These are phyloP conservation scores for Geothlypis trichas DNA, from an alignment of 2,113 vertebrate genomes.

Conservation along the genomic window DNA sequence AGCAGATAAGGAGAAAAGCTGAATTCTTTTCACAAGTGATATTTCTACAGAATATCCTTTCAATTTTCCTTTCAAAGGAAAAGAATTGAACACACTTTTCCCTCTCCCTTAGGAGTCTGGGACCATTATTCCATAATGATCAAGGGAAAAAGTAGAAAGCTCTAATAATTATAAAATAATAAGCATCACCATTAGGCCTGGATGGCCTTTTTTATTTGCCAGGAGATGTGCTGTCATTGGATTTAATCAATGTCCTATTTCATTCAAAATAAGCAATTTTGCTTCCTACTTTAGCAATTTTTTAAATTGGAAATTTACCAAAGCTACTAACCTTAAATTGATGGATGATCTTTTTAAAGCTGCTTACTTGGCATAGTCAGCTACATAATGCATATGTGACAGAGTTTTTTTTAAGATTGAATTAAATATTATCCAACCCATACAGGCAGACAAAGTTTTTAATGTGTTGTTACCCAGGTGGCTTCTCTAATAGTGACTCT, in stretches of 20 bases:
- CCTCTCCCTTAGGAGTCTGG: background rate
- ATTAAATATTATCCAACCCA: background rate
- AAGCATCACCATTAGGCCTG: background rate
- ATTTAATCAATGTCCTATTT: background rate
- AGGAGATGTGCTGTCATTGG: background rate
- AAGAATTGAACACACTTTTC: background rate
- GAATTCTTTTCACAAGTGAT: background rate
- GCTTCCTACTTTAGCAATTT: background rate
- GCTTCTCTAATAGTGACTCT: background rate
- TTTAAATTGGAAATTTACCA: background rate
- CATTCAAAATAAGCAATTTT: background rate
- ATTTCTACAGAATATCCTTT: background rate
- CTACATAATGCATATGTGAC: background rate
- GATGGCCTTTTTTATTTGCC: background rate
- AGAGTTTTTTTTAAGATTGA: background rate
- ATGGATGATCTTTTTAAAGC: background rate
- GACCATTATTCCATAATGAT: background rate
- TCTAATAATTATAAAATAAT: background rate
- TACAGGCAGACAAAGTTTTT: background rate
- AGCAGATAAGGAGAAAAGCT: background rate
- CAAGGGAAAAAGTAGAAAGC: background rate
- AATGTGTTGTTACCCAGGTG: background rate
- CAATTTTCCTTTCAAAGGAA: constrained; percentile 16
- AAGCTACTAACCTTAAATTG: background rate
- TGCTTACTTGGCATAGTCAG: background rate